Conservation (phyloP, 2,888 invertebrate species). For the Phengaris arion region DNA sequence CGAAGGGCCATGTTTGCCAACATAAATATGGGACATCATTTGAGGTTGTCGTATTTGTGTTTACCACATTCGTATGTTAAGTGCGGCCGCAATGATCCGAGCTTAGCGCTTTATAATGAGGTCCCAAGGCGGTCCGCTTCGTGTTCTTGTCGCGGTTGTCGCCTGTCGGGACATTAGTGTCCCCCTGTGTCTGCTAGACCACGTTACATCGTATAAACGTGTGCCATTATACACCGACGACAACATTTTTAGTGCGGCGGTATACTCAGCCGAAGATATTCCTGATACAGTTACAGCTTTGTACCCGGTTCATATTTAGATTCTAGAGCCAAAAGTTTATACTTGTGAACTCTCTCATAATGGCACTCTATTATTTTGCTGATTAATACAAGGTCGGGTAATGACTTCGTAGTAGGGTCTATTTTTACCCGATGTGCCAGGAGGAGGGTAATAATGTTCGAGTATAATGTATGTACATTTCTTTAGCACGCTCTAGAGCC, state of each 20-base stretch:
- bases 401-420: no score
- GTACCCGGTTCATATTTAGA: not conserved
- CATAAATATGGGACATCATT: slow-evolving; percentile 20
- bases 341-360: not conserved
- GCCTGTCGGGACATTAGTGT: slow-evolving; percentile 28
- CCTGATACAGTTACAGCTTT: not conserved
- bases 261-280: not conserved
- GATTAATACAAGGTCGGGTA: no score
- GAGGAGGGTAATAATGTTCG: no score
- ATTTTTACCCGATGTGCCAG: no score
- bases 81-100: slow-evolving; percentile 45
- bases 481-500: no score
- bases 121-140: slow-evolving; percentile 54
- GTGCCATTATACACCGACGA: not conserved
- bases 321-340: not conserved
- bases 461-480: no score
- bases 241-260: not conserved
- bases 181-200: slow-evolving; percentile 18
- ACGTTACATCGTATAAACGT: not conserved
- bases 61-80: slow-evolving; percentile 26
- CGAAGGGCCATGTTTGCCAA: not conserved
- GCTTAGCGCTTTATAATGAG: slow-evolving; percentile 64
- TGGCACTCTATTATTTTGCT: no score
- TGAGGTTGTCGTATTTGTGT: slow-evolving; percentile 13
- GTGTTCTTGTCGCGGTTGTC: slow-evolving; percentile 31